These are phyloP conservation scores for Tetragnatha versicolor DNA, from an alignment of 1,140 invertebrate species.

Conservation along the genomic window DNA sequence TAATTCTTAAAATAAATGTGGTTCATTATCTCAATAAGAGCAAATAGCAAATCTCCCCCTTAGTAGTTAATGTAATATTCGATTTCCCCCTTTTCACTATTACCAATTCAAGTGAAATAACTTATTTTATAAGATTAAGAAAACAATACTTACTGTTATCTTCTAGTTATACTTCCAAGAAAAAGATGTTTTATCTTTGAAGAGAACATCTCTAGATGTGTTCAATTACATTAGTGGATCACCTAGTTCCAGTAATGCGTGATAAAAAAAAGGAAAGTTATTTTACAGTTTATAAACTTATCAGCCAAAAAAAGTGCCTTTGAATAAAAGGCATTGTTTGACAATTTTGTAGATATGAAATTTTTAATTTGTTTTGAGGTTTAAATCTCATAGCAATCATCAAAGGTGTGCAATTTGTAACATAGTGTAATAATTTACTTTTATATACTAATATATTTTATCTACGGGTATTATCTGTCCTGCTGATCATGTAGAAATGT, in stretches of 20 bases:
- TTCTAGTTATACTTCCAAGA: conserved; percentile 36
- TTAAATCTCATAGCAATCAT: conserved; percentile 17
- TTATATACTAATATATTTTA: conserved; percentile 31
- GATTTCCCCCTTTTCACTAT: no score
- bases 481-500: conserved; percentile 31
- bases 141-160: not conserved
- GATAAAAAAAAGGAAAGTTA: not conserved
- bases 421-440: conserved; percentile 18
- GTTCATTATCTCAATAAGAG: no score
- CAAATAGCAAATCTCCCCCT: no score
- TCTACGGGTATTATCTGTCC: conserved; percentile 36
- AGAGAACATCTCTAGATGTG: conserved; percentile 57
- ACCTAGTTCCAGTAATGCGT: conserved; percentile 54
- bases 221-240: conserved; percentile 59
- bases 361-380: conserved; percentile 2
- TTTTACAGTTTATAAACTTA: conserved; percentile 9
- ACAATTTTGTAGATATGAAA: not conserved
- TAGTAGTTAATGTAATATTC: no score
- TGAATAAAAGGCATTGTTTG: conserved; percentile 20
- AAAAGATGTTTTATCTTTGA: conserved; percentile 53
- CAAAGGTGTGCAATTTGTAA: conserved; percentile 39
- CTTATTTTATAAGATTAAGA: no score
- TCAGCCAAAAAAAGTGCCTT: conserved; percentile 48
- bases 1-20: no score
- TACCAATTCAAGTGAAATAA: no score